Base-by-base conservation (phyloP, 1,140 invertebrate genomes). In the Pteromalus puparum region DNA sequence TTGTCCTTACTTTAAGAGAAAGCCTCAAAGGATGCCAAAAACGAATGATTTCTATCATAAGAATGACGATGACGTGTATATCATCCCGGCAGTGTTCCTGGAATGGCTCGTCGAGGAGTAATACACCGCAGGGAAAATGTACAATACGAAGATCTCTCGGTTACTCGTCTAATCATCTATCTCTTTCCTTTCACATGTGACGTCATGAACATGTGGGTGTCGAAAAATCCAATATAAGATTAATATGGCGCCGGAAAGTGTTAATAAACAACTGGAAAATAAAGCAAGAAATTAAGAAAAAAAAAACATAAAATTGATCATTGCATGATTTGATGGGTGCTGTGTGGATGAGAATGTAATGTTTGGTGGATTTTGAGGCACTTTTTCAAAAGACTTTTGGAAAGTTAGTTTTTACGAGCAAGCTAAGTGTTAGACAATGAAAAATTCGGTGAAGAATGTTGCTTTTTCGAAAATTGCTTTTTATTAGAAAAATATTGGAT, bases 401-500 rank as follows among this genome's bases (percentile, higher is more conserved):
- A 26, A 48, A 26, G 72, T 24, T 48, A 77, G 12, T 48, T 38
- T 68, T 6, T 28, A 48, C 30, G 26, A 76, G 13, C 6, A 18
- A 75, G 18, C 34, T 74, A 12, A 38, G 5, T 42, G 18, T 28
- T 38, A 70, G 26, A 30, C 1, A 83, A 30, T 77, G 48, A n/a
- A 83, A 77, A 82, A 48, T 65, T 61, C 46, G 4, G 7, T 61
- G n/a, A 61, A 75, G 13, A 82, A 65, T 82, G 13, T 61, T 83
- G 24, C 28, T 28, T 82, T 75, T 82, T 82, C 46, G 48, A 72
- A 24, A 83, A 75, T 77, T 78, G 26, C 70, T 46, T 79, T 84
- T 84, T 76, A 84, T 84, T 81, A 81, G 78, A 84, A 84, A 81
- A 84, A 84, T 84, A 84, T 84, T 81, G 68, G 53, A 84, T 67